phyloP scores from a whole-genome alignment of 2,113 vertebrate genomes.

The crab-eating macaque (Macaca fascicularis) region DNA sequence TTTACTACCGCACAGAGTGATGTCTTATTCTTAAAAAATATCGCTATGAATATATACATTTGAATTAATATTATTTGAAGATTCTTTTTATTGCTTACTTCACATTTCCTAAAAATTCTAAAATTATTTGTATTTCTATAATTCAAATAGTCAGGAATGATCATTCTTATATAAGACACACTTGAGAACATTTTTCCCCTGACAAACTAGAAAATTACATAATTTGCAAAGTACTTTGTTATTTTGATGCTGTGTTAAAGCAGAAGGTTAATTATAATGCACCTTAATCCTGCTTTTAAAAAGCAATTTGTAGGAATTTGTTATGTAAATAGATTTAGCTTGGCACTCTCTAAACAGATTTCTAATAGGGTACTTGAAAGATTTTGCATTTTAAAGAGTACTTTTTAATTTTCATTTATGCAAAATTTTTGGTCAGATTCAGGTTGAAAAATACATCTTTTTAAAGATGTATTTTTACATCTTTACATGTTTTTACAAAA shows the following conservation, averaged over 20 bases:
- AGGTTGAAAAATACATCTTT: background rate
- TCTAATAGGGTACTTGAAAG: background rate
- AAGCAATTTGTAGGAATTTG: slow-evolving; percentile 10
- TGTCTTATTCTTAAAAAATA: slow-evolving; percentile 28
- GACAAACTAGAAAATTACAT: background rate
- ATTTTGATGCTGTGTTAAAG: slow-evolving; percentile 24
- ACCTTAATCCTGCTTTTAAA: slow-evolving; percentile 40
- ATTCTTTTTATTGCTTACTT: slow-evolving; percentile 25
- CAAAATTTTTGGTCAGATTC: background rate
- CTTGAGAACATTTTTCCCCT: background rate
- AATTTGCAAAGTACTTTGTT: slow-evolving; percentile 36
- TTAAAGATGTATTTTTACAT: too few relatives aligned
- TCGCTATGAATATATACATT: background rate
- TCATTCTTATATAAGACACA: background rate
- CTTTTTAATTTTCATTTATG: slow-evolving; percentile 13
- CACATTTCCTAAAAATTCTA: background rate
- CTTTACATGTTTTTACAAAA: too few relatives aligned
- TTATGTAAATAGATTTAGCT: slow-evolving; percentile 42
- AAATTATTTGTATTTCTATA: background rate
- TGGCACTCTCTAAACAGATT: background rate
- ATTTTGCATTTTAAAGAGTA: slow-evolving; percentile 36
- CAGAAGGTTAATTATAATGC: slow-evolving; percentile 52
- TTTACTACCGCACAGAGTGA: background rate
- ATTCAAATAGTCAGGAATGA: slow-evolving; percentile 21
- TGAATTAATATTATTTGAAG: slow-evolving; percentile 5